phyloP scores from a whole-genome alignment of 2,797 vertebrate species.

The Anableps anableps region DNA sequence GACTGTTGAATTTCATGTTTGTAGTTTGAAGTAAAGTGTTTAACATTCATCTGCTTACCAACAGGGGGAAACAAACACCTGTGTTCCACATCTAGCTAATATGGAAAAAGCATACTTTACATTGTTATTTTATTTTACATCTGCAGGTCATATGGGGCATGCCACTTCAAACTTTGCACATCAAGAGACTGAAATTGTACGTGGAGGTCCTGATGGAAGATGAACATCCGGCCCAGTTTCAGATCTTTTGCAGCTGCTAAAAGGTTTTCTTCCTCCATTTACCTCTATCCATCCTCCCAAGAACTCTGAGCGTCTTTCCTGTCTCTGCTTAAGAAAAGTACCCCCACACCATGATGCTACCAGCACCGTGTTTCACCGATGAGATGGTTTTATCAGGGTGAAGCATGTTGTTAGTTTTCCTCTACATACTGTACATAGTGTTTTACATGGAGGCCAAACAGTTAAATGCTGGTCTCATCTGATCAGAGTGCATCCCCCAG shows the following conservation, averaged over 20 bases:
- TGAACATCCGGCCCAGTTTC: not conserved
- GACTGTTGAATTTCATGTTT: conserved; percentile 13
- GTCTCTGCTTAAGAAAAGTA: too few species aligned
- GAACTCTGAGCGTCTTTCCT: not conserved
- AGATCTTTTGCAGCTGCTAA: not conserved
- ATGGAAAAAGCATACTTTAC: not conserved
- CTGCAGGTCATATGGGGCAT: not conserved
- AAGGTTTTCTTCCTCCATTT: not conserved
- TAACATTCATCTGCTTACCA: conserved; percentile 45
- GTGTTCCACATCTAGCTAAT: not conserved
- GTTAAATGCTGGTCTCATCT: not conserved
- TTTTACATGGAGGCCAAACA: not conserved
- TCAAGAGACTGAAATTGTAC: not conserved
- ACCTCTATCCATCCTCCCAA: not conserved
- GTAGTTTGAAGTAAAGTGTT: conserved; percentile 10
- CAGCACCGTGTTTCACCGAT: not conserved
- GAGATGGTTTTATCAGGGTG: not conserved
- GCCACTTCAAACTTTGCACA: not conserved
- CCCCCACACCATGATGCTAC: too few species aligned
- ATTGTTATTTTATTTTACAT: not conserved
- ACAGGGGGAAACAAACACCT: conserved; percentile 64
- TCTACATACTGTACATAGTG: not conserved
- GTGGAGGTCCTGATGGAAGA: too few species aligned
- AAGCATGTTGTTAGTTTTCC: not conserved
- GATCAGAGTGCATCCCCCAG: not conserved